These are phyloP conservation scores for Ridgeia piscesae DNA, from an alignment of 1,140 invertebrate genomes.

Conservation along the genomic window DNA sequence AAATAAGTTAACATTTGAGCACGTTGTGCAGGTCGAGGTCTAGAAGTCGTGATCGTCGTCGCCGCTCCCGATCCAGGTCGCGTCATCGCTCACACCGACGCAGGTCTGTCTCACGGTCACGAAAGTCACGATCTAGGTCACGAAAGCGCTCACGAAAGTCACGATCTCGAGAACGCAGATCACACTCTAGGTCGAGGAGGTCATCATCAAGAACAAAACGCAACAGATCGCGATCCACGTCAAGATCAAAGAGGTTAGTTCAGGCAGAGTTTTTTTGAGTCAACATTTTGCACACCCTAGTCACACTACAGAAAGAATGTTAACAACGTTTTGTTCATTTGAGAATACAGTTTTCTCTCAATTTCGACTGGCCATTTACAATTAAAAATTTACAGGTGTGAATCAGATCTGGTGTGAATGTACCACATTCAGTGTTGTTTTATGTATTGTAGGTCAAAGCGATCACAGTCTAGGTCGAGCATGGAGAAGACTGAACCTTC, in stretches of 20 bases:
- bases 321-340: neutral
- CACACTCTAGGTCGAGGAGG: conserved; percentile 30
- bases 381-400: neutral
- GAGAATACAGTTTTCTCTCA: neutral
- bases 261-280: neutral
- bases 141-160: neutral
- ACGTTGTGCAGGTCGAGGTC: conserved; percentile 7
- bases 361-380: neutral
- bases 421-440: neutral
- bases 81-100: conserved; percentile 21
- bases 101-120: conserved; percentile 5
- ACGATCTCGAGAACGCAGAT: conserved; percentile 11
- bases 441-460: neutral
- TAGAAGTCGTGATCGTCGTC: conserved; percentile 34
- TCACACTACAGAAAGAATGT: neutral
- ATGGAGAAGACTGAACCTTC: neutral
- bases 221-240: conserved; percentile 26
- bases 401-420: neutral
- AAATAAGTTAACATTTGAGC: neutral
- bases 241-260: conserved; percentile 25
- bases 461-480: neutral
- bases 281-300: neutral
- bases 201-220: conserved; percentile 27
- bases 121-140: neutral
- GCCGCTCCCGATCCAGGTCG: conserved; percentile 34